Conservation (phyloP, 2,797 vertebrate genomes). For the Aldrovandia affinis region DNA sequence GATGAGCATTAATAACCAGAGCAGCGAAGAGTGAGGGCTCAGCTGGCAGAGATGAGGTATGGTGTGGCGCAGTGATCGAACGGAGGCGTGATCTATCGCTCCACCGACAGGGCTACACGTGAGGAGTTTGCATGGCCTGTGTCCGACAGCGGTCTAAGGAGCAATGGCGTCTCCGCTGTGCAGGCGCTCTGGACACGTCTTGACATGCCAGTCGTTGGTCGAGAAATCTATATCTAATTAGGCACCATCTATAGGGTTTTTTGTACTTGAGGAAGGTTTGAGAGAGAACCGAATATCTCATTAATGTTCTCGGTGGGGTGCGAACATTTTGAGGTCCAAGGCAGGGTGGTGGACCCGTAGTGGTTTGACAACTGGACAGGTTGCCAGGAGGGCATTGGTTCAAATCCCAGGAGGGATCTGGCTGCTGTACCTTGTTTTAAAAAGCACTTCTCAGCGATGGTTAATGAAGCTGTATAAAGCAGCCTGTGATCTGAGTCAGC, state of each 20-base stretch:
- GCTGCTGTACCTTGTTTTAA: neutral
- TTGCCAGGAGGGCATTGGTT: too few relatives aligned
- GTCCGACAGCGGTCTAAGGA: neutral
- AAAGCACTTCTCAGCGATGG: neutral
- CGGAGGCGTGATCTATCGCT: neutral
- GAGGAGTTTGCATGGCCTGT: neutral
- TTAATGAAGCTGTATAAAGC: neutral
- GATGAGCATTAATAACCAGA: neutral
- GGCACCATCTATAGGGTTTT: neutral
- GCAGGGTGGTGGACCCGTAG: too few relatives aligned
- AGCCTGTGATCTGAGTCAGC: neutral
- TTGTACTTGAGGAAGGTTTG: conserved; percentile 8
- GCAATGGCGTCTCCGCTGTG: neutral
- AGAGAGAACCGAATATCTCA: neutral
- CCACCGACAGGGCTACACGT: neutral
- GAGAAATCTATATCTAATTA: neutral
- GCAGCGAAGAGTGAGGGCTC: neutral
- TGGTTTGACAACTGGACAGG: neutral
- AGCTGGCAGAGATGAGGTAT: neutral
- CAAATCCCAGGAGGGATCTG: too few relatives aligned
- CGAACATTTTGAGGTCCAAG: neutral
- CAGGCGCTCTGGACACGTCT: neutral
- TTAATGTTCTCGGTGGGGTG: neutral
- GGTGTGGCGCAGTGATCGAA: neutral
- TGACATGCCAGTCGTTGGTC: neutral